These are phyloP conservation scores for Allacma fusca DNA, from an alignment of 2,888 invertebrate genomes.

Conservation along the genomic window DNA sequence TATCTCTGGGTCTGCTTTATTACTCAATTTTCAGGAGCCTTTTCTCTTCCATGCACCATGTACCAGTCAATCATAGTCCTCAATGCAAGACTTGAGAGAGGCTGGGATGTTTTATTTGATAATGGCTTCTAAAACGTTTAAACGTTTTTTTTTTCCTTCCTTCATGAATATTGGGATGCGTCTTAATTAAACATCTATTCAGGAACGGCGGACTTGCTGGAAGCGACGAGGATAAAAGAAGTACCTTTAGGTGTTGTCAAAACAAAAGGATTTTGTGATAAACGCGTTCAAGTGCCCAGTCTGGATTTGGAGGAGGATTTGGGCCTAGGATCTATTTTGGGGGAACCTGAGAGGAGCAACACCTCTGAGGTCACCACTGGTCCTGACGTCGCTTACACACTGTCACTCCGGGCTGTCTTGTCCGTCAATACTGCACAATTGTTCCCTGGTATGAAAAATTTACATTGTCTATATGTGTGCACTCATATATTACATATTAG, in stretches of 20 bases:
- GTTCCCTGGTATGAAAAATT: constrained; percentile 68
- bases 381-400: constrained; percentile 67
- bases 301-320: constrained; percentile 32
- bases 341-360: not conserved
- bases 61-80: no score
- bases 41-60: no score
- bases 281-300: constrained; percentile 62
- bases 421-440: constrained; percentile 70
- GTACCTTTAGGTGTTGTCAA: constrained; percentile 72
- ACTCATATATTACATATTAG: no score
- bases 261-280: constrained; percentile 73
- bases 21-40: no score
- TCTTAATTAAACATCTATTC: not conserved
- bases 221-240: constrained; percentile 70
- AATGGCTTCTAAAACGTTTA: no score
- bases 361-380: constrained; percentile 60
- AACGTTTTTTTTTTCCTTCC: no score
- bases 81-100: no score
- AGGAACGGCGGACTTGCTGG: constrained; percentile 73
- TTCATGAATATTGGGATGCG: no score
- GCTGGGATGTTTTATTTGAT: no score
- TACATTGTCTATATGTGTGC: no score
- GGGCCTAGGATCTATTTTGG: constrained; percentile 53
- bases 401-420: constrained; percentile 72
- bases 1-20: no score